A percentile compares a stretch with the other conserved stretches of the same genome.
Evolutionary conservation across 2,888 invertebrate genomes (phyloP).

Genomic region (Gisinianus flammeolus): DNA sequence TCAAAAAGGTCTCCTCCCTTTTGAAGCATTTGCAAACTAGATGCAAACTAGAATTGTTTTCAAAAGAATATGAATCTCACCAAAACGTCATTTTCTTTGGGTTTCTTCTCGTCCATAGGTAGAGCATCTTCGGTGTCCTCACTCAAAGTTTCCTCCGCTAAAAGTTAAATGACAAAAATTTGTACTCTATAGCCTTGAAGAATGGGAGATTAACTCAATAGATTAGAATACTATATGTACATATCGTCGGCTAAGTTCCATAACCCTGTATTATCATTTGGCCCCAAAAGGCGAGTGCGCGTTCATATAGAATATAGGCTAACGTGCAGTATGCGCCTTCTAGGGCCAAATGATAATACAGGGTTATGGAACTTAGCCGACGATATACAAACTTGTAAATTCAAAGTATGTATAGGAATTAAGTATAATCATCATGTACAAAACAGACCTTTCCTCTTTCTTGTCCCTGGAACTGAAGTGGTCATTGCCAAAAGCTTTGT

Average conservation of each 20-base stretch:
- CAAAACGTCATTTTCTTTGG: constrained; percentile 52
- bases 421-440: no score
- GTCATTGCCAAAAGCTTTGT: constrained; percentile 68
- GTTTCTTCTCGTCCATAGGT: constrained; percentile 52
- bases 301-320: not conserved
- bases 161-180: no score
- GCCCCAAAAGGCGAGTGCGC: not conserved
- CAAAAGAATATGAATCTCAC: constrained; percentile 33
- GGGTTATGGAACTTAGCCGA: no score
- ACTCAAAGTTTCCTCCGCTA: constrained; percentile 47
- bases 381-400: no score
- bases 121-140: constrained; percentile 49
- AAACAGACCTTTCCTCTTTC: constrained; percentile 64
- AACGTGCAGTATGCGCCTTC: no score
- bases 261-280: no score
- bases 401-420: no score
- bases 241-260: no score
- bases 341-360: no score
- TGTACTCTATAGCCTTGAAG: no score
- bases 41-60: not conserved
- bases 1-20: constrained; percentile 3
- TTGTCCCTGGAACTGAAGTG: constrained; percentile 41
- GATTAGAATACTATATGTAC: no score
- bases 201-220: no score
- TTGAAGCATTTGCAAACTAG: not conserved